Base-by-base conservation (phyloP, 1,140 invertebrate genomes). In the Pachypeltis micranthus region DNA sequence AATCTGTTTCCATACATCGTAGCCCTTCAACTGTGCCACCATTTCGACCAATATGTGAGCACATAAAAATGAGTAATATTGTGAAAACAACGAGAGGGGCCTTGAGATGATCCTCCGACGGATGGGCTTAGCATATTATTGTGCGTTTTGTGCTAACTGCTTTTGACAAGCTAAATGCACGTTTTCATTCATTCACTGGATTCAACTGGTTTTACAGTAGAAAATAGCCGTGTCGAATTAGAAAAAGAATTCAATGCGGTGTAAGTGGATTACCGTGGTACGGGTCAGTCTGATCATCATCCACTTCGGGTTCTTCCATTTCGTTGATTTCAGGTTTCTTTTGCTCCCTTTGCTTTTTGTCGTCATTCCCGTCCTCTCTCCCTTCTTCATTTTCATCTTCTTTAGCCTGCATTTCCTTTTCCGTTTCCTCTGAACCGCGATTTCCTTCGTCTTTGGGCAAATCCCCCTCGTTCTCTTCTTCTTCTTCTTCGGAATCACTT, bases 251-350 rank as follows among this genome's bases (percentile, higher is more conserved):
- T n/a, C n/a, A n/a, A n/a, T n/a, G n/a, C n/a, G n/a, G n/a, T n/a
- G n/a, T n/a, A n/a, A n/a, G n/a, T n/a, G n/a, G n/a, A n/a, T 75
- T 69, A 27, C 87, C 88, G 72, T 93, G 88, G 73, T 91, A 86
- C 23, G 89, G 88, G 80, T 95, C 90, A 0, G 85, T 76, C 76
- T 93, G 88, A 71, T 92, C 85, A 70, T 92, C 88, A 73, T 90
- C 85, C 66, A 82, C 72, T 70, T 91, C 84, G 54, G 89, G 80
- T 65, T 92, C 88, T 57, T 90, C 80, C 74, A 91, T 80, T 74
- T 88, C 84, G 70, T 90, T 87, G 19, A 86, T 84, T 67, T 87
- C 83, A 63, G 85, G 81, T 61, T 65, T 56, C 55, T 59, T 62
- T 24, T 62, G 21, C 2, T 65, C 57, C 10, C 83, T 10, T 16